Evolutionary conservation across 2,797 vertebrate genomes (phyloP), one percentile per base, ranked within the genome.

Genomic region (Coendou prehensilis): DNA sequence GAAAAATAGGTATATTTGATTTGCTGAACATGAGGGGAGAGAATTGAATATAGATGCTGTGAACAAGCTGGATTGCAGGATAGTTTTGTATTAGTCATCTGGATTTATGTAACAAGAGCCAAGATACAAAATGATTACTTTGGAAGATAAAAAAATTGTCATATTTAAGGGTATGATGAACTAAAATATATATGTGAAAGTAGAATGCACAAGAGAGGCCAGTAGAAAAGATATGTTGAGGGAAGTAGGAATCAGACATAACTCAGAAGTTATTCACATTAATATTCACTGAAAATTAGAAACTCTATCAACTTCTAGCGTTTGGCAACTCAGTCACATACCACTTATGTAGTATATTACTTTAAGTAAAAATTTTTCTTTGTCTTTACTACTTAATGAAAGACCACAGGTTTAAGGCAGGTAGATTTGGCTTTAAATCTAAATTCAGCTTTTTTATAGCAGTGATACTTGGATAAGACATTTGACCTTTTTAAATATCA

Each of bases 351-450:
- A 63, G 23, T 47, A 13, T 75, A 28, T 96, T 76, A 26, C 18
- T 89, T 80, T 56, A 89, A 84, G n/a, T 87, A 47, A 59, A 75
- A 52, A 7, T 67, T 75, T 86, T 47, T 73, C 26, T 89, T 79
- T 33, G 23, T 86, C 9, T 91, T 87, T 18, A 81, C 9, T 37
- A 59, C n/a, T 59, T 82, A 67, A 87, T 76, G 56, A 61, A 83
- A 69, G n/a, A 71, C n/a, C n/a, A 91, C 23, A 64, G 86, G 87
- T 87, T 95, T 22, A 54, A 78, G 17, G 82, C 63, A 89, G 11
- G 8, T 67, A 87, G 76, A 83, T 78, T 69, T 92, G 71, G 26
- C 69, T 93, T 82, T 92, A 89, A 92, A 52, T 92, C 33, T 67
- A 87, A 6, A 37, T 15, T 56, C 15, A 20, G 50, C 9, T 92